Percentiles rank a stretch among this genome's conserved stretches.
phyloP scores from a whole-genome alignment of 2,113 vertebrate genomes.

The Aldabrachelys gigantea region DNA sequence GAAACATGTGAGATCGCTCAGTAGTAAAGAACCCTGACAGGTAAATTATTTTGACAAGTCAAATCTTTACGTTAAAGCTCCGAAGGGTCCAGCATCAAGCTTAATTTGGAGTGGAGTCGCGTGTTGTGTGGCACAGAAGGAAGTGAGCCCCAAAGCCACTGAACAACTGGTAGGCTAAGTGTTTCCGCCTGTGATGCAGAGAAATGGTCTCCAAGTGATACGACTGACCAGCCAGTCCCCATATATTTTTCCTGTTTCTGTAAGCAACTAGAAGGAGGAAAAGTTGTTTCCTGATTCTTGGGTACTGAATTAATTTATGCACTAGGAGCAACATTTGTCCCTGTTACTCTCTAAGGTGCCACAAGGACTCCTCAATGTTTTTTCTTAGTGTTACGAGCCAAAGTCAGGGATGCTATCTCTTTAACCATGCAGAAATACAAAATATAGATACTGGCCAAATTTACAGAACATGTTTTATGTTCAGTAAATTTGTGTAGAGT shows the following conservation, averaged over 20 bases:
- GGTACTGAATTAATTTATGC: not conserved
- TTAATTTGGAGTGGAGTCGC: not conserved
- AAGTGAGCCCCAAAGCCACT: not conserved
- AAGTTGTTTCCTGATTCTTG: not conserved
- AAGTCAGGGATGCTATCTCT: not conserved
- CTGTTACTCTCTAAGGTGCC: not conserved
- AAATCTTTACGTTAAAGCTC: not conserved
- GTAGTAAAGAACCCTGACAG: slow-evolving; percentile 7
- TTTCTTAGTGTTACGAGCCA: not conserved
- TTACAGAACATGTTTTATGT: not conserved
- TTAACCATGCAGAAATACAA: not conserved
- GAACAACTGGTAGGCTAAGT: not conserved
- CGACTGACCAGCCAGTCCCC: not conserved
- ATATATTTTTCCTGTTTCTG: not conserved
- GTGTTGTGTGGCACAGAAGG: not conserved
- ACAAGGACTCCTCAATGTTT: too few species aligned
- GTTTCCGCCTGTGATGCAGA: not conserved
- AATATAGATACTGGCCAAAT: not conserved
- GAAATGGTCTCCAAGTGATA: not conserved
- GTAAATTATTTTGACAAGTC: slow-evolving; percentile 8
- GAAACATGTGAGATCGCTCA: not conserved
- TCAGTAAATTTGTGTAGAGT: not conserved
- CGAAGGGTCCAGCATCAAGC: not conserved
- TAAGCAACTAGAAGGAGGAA: not conserved
- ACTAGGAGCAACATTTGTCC: not conserved